phyloP scores from a whole-genome alignment of 2,888 invertebrate genomes.

The Ischnus inquisitorius region DNA sequence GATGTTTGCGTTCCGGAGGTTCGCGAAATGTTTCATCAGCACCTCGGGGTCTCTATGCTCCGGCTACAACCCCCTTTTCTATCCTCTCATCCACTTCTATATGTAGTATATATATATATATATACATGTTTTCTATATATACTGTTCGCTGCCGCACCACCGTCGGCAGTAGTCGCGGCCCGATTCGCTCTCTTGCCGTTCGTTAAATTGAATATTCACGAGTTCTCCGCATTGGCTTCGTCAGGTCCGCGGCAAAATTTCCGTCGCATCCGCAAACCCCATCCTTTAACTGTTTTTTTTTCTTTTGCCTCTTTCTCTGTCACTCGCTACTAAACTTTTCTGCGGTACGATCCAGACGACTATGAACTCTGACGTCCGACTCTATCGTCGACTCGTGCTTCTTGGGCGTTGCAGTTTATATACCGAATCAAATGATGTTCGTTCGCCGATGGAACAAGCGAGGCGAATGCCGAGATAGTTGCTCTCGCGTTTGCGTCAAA shows the following conservation, averaged over 20 bases:
- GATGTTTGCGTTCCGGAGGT: slow-evolving; percentile 77
- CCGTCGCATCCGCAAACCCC: slow-evolving; percentile 42
- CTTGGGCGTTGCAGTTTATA: slow-evolving; percentile 18
- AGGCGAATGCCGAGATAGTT: background rate
- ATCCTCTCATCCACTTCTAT: slow-evolving; percentile 15
- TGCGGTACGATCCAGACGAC: slow-evolving; percentile 43
- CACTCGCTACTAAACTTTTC: slow-evolving; percentile 44
- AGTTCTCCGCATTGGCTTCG: slow-evolving; percentile 61
- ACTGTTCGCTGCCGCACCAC: background rate
- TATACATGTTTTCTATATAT: too few species aligned
- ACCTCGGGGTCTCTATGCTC: slow-evolving; percentile 56
- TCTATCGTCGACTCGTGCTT: slow-evolving; percentile 56
- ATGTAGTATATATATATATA: slow-evolving; percentile 33
- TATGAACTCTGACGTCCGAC: slow-evolving; percentile 31
- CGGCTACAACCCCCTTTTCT: slow-evolving; percentile 24
- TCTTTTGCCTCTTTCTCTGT: background rate
- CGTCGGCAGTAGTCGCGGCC: slow-evolving; percentile 63
- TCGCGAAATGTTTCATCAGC: slow-evolving; percentile 71
- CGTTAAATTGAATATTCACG: slow-evolving; percentile 68
- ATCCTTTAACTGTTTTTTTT: slow-evolving; percentile 18
- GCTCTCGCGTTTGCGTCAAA: background rate
- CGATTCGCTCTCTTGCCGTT: slow-evolving; percentile 63
- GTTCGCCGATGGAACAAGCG: background rate
- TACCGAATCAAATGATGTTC: background rate
- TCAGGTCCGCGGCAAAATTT: slow-evolving; percentile 61